These are phyloP conservation scores for Anas bernieri DNA, from an alignment of 2,797 vertebrate species.

Conservation along the genomic window DNA sequence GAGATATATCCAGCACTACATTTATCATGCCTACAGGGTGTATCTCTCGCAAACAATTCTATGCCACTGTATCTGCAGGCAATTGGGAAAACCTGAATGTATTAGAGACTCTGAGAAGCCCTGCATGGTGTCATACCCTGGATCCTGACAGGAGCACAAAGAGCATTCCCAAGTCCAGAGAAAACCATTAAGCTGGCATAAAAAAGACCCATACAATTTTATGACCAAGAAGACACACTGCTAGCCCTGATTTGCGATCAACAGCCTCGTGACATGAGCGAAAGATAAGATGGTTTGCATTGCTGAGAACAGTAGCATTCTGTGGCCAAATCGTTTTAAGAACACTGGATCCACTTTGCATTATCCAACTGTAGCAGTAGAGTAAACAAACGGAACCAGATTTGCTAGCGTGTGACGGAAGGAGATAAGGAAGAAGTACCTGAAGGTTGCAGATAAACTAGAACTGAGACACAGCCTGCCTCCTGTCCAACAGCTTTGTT, in stretches of 20 bases:
- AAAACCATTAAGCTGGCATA: neutral
- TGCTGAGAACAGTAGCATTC: neutral
- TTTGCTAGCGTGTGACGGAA: neutral
- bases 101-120: neutral
- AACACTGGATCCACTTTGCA: neutral
- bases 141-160: neutral
- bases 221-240: neutral
- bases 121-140: neutral
- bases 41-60: neutral
- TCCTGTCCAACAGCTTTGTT: neutral
- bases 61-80: neutral
- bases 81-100: neutral
- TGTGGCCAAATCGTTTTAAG: neutral
- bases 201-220: neutral
- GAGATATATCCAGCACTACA: neutral
- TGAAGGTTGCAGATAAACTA: neutral
- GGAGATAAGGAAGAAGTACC: neutral
- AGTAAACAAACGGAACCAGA: neutral
- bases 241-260: neutral
- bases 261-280: rapidly evolving
- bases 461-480: neutral
- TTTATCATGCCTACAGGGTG: neutral
- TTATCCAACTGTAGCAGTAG: neutral
- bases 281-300: neutral
- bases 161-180: neutral